These are phyloP conservation scores for Athripsodes cinereus DNA, from an alignment of 2,888 invertebrate species.

Conservation along the genomic window DNA sequence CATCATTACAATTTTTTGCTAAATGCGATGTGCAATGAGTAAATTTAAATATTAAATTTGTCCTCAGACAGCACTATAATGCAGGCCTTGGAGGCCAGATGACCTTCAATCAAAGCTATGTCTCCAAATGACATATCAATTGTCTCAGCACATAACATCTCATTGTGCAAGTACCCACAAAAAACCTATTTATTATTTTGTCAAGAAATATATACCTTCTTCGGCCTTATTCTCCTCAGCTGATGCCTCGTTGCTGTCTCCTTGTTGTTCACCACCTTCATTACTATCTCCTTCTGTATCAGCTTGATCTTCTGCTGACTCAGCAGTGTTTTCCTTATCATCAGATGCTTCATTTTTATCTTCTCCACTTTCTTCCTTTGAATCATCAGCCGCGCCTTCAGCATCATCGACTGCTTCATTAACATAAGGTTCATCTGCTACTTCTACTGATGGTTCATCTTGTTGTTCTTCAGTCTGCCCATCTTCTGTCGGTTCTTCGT, in stretches of 20 bases:
- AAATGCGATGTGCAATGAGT: too few relatives aligned
- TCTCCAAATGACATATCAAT: not conserved
- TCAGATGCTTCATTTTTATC: slow-evolving; percentile 29
- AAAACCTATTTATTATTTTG: not conserved
- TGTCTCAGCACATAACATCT: not conserved
- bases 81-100: not conserved
- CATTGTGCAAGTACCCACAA: slow-evolving; percentile 12
- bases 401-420: slow-evolving; percentile 45
- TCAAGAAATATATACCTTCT: slow-evolving; percentile 35
- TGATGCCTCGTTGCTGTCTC: slow-evolving; percentile 40
- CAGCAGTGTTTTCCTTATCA: slow-evolving; percentile 6
- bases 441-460: slow-evolving; percentile 41
- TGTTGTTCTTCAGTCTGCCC: slow-evolving; percentile 35
- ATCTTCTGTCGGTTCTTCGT: slow-evolving; percentile 34
- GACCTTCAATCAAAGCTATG: too few relatives aligned
- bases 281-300: slow-evolving; percentile 20
- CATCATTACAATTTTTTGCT: too few relatives aligned
- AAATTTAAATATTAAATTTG: too few relatives aligned
- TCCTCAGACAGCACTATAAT: too few relatives aligned
- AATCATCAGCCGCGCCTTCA: slow-evolving; percentile 34
- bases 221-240: slow-evolving; percentile 47
- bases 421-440: slow-evolving; percentile 47
- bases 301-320: slow-evolving; percentile 13
- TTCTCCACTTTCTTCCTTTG: slow-evolving; percentile 36
- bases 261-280: slow-evolving; percentile 24